phyloP scores from a whole-genome alignment of 2,888 invertebrate species.

The Sinhomidia bicolor region DNA sequence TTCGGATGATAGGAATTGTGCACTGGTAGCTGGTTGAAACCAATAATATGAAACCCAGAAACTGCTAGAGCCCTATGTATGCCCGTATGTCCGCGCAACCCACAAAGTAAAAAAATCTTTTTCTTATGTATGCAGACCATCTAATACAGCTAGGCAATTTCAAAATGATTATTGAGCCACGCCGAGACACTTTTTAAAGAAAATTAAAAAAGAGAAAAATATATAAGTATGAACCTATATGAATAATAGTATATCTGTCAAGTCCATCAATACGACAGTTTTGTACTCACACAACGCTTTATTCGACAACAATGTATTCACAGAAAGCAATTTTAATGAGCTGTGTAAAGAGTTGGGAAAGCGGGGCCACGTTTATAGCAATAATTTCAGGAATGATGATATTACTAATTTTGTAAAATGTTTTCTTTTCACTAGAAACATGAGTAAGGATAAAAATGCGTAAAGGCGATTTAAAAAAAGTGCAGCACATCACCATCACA shows the following conservation, averaged over 20 bases:
- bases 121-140: no score
- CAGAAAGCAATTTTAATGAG: neutral
- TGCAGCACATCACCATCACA: neutral
- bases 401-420: slow-evolving; percentile 48
- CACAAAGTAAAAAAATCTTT: no score
- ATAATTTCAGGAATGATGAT: slow-evolving; percentile 56
- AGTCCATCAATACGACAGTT: neutral
- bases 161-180: no score
- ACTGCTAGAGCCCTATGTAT: no score
- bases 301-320: neutral
- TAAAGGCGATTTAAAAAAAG: neutral
- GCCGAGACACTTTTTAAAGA: no score
- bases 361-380: neutral
- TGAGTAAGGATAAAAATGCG: slow-evolving; percentile 62
- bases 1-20: neutral
- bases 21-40: no score
- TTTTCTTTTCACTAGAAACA: slow-evolving; percentile 64
- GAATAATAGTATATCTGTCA: no score
- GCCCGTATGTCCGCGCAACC: no score
- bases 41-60: no score
- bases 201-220: no score
- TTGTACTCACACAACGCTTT: neutral
- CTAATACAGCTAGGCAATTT: no score
- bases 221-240: no score
- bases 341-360: neutral